Base-by-base conservation (phyloP, 2,888 invertebrate genomes). In the Cerceris ruficornis region DNA sequence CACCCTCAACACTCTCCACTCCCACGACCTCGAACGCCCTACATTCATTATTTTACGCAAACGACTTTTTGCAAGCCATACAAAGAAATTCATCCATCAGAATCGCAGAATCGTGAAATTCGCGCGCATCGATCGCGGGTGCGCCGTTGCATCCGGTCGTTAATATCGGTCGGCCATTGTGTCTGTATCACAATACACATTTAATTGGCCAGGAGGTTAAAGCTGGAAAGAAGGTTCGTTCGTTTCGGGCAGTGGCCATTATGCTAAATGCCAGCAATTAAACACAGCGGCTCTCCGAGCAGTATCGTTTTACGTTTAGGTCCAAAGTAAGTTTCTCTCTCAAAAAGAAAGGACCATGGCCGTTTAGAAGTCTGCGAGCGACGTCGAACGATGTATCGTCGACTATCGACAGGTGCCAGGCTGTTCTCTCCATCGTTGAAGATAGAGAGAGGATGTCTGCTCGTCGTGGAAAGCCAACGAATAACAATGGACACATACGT, bases 221-320 rank as follows among this genome's bases (percentile, higher is more conserved):
- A 67, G 60, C 66, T 70, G 81, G 80, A 81, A 87, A 83, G 81
- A 77, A 77, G 79, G 75, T 75, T 84, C 85, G 52, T 85, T 81
- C 80, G 60, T 13, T 62, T 59, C 57, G 54, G 66, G 64, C 73
- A 69, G 59, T 55, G 57, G 72, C 75, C 65, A 85, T 86, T 86
- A 87, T 84, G 87, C 83, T 87, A 86, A 86, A 85, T 81, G 80
- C 59, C 77, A 68, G 46, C 83, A 86, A 86, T 86, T 86, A 86
- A 86, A 65, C 71, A 28, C 66, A 70, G 61, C 68, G 82, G 75
- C 62, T 85, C 84, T 84, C 83, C 54, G 46, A 7, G 42, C 58
- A 15, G 17, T 17, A 9, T 28, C 54, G 28, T 42, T 17, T 41
- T 6, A 61, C 41, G 69, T 77, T 62, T 74, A 55, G 15, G 17